Percentiles rank a stretch among this genome's conserved stretches.
Evolutionary conservation across 1,140 invertebrate species (phyloP).

Genomic region (Aradophagus sp.): DNA sequence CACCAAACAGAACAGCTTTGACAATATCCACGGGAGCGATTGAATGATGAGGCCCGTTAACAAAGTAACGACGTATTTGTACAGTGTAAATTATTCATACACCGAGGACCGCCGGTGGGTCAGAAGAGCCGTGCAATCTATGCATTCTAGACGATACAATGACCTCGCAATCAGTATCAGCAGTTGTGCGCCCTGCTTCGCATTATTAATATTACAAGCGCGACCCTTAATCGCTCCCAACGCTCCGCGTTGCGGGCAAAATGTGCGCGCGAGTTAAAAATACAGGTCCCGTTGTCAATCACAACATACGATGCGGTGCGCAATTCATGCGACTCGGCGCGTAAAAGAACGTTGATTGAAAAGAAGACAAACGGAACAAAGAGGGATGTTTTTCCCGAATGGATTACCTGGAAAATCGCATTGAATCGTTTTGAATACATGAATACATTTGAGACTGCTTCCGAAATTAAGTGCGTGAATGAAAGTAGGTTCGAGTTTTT

Average conservation of each 20-base stretch:
- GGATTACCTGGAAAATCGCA: no score
- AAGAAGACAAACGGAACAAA: no score
- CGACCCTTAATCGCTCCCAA: slow-evolving; percentile 8
- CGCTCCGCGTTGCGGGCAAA: background rate
- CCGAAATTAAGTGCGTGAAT: no score
- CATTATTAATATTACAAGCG: slow-evolving; percentile 21
- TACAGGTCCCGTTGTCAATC: no score
- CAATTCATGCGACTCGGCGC: no score
- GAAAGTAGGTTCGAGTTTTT: no score
- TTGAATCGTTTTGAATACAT: no score
- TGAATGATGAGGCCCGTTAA: slow-evolving; percentile 51
- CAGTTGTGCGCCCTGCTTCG: slow-evolving; percentile 4
- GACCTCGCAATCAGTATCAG: slow-evolving; percentile 38
- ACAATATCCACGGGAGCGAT: slow-evolving; percentile 44
- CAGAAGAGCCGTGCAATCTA: slow-evolving; percentile 44
- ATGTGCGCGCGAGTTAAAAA: no score
- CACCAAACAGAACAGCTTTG: slow-evolving; percentile 24
- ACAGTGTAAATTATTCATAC: slow-evolving; percentile 51
- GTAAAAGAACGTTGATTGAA: no score
- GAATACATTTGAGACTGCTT: no score
- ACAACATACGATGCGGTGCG: no score
- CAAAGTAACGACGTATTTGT: slow-evolving; percentile 53
- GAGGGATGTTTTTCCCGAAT: no score
- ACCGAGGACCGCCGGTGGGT: slow-evolving; percentile 27
- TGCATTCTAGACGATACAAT: slow-evolving; percentile 48